Evolutionary conservation across 2,888 invertebrate species (phyloP), one percentile per base, ranked within the genome.

Genomic region (Helicoverpa assulta): DNA sequence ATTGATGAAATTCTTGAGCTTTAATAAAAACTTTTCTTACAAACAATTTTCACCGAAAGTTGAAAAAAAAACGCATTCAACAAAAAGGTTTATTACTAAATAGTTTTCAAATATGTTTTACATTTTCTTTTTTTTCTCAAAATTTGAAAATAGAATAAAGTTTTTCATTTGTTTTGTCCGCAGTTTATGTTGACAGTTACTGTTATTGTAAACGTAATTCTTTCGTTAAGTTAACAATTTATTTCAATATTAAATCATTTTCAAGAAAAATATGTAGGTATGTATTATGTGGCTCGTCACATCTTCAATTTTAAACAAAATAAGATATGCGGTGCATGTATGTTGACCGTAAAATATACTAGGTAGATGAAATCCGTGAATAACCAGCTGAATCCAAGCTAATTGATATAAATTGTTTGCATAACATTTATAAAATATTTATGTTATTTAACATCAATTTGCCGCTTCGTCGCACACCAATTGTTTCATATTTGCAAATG

Each of bases 401-500:
- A 58, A 64, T 68, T 68, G 57, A n/a, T 16, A 73, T 64, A 52
- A 64, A 52, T 73, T 54, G 64, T 73, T 74, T 74, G 54, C 18
- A 51, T 29, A 54, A 7, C 43, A 64, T 67, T 67, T 61, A 68
- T 64, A 21, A 60, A 79, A 69, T 65, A 65, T 74, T 66, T 66
- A 52, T 60, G 8, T 63, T 56, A 50, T 51, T 66, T 50, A 60
- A 74, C 60, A 74, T 79, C 19, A 60, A 79, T 74, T 77, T 79
- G 52, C 37, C 60, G 65, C 57, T 57, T 74, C 65, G 33, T 14
- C 18, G 52, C 37, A 66, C 54, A 33, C 14, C 52, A 2, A 70
- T 62, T 55, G 54, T 58, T n/a, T 69, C 64, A 10, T 73, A 62
- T 78, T 78, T 78, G 37, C 47, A 61, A 61, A 65, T 66, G 26